A percentile compares a stretch with the other conserved stretches of the same genome.
Evolutionary conservation across 2,888 invertebrate species (phyloP).

Genomic region (Eilema caniola): DNA sequence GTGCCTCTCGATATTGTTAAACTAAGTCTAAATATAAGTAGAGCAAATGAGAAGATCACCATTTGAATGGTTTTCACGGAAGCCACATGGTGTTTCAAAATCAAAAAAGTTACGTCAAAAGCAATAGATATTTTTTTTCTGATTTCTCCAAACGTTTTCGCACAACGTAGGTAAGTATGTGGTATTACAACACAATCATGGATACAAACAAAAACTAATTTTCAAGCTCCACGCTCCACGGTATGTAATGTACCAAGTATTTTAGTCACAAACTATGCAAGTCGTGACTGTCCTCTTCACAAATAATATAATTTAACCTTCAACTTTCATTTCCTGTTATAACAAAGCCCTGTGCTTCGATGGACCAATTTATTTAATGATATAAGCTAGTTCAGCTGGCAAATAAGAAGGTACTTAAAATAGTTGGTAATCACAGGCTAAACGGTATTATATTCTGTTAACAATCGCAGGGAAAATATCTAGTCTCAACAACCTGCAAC

Average conservation of each 20-base stretch:
- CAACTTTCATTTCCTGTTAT: conserved; percentile 58
- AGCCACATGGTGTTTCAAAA: no score
- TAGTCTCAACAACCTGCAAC: conserved; percentile 22
- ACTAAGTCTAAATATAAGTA: no score
- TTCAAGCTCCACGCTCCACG: background rate
- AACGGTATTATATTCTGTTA: background rate
- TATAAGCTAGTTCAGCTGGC: background rate
- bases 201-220: background rate
- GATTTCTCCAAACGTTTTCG: no score
- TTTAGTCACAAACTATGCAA: conserved; percentile 45
- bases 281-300: conserved; percentile 55
- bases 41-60: no score
- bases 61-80: no score
- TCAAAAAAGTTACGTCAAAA: no score
- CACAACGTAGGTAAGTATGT: no score
- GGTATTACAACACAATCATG: no score
- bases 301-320: conserved; percentile 52
- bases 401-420: conserved; percentile 2
- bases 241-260: no score
- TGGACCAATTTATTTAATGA: conserved; percentile 15
- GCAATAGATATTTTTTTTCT: no score
- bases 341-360: conserved; percentile 29
- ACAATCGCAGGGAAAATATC: conserved; percentile 24
- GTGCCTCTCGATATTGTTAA: no score
- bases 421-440: background rate